Evolutionary conservation across 2,888 invertebrate species (phyloP).

Genomic region (Aricia artaxerxes): DNA sequence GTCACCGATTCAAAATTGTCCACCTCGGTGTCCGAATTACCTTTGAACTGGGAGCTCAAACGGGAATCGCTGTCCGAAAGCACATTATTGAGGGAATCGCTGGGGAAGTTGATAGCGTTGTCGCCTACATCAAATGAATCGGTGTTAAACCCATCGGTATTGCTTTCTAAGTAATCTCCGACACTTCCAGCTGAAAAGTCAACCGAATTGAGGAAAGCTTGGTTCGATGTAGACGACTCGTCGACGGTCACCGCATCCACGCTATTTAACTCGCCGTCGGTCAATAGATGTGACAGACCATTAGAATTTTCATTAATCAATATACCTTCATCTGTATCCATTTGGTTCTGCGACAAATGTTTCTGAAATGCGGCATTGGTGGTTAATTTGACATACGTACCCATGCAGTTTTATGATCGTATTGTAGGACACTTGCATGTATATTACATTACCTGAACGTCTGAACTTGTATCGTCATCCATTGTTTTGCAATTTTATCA

Average conservation of each 20-base stretch:
- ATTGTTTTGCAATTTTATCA: slow-evolving; percentile 41
- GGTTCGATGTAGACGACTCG: slow-evolving; percentile 72
- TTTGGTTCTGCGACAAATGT: slow-evolving; percentile 63
- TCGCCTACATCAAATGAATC: slow-evolving; percentile 72
- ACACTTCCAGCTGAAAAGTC: slow-evolving; percentile 73
- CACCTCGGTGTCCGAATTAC: slow-evolving; percentile 58
- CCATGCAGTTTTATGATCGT: not conserved
- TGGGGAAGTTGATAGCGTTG: slow-evolving; percentile 70
- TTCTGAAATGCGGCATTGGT: slow-evolving; percentile 52
- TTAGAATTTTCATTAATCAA: slow-evolving; percentile 73
- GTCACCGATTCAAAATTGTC: slow-evolving; percentile 53
- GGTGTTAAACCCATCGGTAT: slow-evolving; percentile 62
- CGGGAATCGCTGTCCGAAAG: slow-evolving; percentile 69
- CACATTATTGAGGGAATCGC: slow-evolving; percentile 64
- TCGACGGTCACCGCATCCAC: slow-evolving; percentile 68
- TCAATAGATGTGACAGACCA: slow-evolving; percentile 70
- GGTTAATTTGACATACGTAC: not conserved
- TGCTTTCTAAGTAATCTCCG: slow-evolving; percentile 71
- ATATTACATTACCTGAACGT: slow-evolving; percentile 60
- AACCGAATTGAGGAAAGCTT: slow-evolving; percentile 72
- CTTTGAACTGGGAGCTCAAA: slow-evolving; percentile 55
- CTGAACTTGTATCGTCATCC: slow-evolving; percentile 68
- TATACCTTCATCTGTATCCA: slow-evolving; percentile 74
- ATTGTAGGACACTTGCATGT: not conserved
- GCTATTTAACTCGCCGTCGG: slow-evolving; percentile 72